These are phyloP conservation scores for Hiodon tergisus DNA, from an alignment of 2,113 vertebrate genomes.

Conservation along the genomic window DNA sequence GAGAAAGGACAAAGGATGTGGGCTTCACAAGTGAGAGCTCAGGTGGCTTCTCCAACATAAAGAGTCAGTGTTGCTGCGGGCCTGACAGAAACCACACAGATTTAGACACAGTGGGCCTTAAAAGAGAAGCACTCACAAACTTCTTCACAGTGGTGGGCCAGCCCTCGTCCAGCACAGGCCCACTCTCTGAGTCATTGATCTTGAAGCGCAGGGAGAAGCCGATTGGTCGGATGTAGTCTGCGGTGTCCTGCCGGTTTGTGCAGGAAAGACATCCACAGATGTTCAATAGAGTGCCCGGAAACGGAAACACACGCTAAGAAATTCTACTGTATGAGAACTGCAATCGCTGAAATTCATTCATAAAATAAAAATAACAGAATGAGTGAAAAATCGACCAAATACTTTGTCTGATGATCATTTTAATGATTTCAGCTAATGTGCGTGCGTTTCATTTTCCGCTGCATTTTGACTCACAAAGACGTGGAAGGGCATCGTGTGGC, in stretches of 20 bases:
- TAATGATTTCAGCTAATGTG: too few species aligned
- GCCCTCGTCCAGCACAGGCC: constrained; percentile 76
- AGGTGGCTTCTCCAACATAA: not conserved
- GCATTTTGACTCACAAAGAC: constrained; percentile 70
- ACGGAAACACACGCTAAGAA: not conserved
- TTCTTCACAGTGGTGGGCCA: constrained; percentile 69
- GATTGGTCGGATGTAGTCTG: constrained; percentile 84
- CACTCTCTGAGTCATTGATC: constrained; percentile 67
- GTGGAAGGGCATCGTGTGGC: constrained; percentile 75
- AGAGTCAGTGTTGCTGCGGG: not conserved
- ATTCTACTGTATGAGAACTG: too few species aligned
- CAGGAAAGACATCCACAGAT: not conserved
- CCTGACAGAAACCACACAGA: not conserved
- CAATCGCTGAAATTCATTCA: too few species aligned
- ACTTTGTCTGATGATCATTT: too few species aligned
- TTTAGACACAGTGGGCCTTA: not conserved
- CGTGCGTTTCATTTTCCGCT: not conserved
- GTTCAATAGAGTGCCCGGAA: not conserved
- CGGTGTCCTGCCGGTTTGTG: constrained; percentile 71
- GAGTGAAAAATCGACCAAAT: constrained; percentile 2
- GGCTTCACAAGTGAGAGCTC: not conserved
- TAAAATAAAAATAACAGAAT: not conserved
- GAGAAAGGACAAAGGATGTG: not conserved
- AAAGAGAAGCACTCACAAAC: constrained; percentile 61
- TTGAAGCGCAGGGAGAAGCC: constrained; percentile 74